phyloP scores from a whole-genome alignment of 2,888 invertebrate species.

The Drosophila rellima region DNA sequence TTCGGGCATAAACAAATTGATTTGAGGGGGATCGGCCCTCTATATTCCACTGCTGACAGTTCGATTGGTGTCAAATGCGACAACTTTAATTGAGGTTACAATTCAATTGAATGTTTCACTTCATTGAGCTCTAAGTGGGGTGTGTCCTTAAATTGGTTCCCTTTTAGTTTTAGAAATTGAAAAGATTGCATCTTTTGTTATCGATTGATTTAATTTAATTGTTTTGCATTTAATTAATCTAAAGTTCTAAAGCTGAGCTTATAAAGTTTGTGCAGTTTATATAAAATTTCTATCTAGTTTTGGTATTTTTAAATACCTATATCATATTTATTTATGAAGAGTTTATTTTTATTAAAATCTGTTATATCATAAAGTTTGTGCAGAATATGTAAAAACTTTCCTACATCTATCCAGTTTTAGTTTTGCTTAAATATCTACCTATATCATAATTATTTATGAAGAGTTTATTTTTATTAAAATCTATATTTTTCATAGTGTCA shows the following conservation, averaged over 20 bases:
- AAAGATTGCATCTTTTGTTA: constrained; percentile 8
- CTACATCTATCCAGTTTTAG: not conserved
- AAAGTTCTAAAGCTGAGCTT: not conserved
- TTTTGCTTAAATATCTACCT: not conserved
- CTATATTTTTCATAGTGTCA: not conserved
- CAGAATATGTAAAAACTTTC: not conserved
- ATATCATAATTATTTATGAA: not conserved
- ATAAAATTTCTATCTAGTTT: not conserved
- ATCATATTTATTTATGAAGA: not conserved
- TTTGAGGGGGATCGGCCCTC: constrained; percentile 36
- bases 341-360: not conserved
- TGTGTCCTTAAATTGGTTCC: constrained; percentile 12
- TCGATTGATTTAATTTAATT: not conserved
- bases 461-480: not conserved
- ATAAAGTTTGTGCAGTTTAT: not conserved
- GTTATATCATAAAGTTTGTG: not conserved
- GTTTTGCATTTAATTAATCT: too few species aligned
- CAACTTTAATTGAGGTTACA: constrained; percentile 68
- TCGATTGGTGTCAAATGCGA: constrained; percentile 64
- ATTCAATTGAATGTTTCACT: constrained; percentile 61
- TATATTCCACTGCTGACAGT: constrained; percentile 33
- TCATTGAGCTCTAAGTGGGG: constrained; percentile 28
- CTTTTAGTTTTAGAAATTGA: not conserved
- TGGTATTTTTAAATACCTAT: not conserved
- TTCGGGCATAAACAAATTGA: constrained; percentile 61